Percentiles rank a stretch among this genome's conserved stretches.
phyloP scores from a whole-genome alignment of 2,113 vertebrate genomes.

The Desmodus rotundus region DNA sequence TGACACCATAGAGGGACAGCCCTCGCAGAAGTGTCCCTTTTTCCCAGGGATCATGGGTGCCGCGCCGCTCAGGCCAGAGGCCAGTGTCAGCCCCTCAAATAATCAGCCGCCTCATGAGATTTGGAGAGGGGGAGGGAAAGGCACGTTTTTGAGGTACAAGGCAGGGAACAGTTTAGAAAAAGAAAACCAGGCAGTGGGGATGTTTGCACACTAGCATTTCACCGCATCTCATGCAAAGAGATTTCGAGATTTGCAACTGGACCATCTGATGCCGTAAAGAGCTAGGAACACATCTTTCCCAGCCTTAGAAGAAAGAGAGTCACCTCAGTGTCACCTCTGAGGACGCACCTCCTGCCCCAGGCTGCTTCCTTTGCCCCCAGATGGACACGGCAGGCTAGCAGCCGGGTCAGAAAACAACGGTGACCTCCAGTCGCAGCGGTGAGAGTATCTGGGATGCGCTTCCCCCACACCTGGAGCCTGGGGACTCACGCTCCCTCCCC shows the following conservation, averaged over 20 bases:
- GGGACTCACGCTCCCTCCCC: background rate
- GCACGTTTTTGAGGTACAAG: slow-evolving; percentile 16
- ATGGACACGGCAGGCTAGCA: background rate
- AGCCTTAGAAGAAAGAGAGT: background rate
- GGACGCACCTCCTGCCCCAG: background rate
- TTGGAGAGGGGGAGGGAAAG: slow-evolving; percentile 1
- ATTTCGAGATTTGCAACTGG: background rate
- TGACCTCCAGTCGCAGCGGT: background rate
- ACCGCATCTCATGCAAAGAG: background rate
- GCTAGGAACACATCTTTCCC: background rate
- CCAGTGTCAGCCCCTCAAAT: background rate
- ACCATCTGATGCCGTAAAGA: background rate
- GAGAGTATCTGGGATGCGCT: background rate
- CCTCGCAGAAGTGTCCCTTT: background rate
- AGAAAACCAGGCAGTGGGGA: background rate
- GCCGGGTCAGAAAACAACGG: background rate
- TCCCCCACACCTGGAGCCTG: background rate
- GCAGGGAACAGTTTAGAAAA: background rate
- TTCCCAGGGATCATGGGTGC: background rate
- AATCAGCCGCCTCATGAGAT: slow-evolving; percentile 16
- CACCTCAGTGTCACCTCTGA: background rate
- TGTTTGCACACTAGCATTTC: no score
- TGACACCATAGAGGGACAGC: background rate
- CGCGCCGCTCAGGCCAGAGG: background rate
- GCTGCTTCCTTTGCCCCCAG: background rate